Evolutionary conservation across 1,140 invertebrate species (phyloP), one percentile per base, ranked within the genome.

Genomic region (Aphaenogaster ashmeadi): DNA sequence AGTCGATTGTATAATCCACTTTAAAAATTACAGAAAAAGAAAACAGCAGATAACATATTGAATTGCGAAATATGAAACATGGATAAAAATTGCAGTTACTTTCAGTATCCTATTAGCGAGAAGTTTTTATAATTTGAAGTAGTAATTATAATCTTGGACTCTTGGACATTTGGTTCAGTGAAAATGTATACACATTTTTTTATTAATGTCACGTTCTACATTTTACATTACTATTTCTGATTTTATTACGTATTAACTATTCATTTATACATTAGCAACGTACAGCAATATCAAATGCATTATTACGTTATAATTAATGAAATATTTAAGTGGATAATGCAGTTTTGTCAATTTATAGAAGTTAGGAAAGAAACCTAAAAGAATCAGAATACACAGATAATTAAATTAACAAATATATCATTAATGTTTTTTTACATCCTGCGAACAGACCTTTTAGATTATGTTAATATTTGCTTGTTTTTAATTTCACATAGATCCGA

Each of bases 1-100:
- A 47, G 13, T 2, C 7, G 11, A 44, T 67, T 44, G 9, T 67
- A 67, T 21, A n/a, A 18, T 21, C 11, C 4, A 44, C 8, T 67
- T 67, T 6, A 21, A 44, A 66, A 67, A 67, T 67, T 67, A 67
- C 64, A 41, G 38, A 5, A 44, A 67, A 67, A 21, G 33, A 67
- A 44, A 67, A 67, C 21, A 67, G 5, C 27, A 36, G 5, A 62
- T 62, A 13, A 9, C 4, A 67, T 13, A 67, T 21, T 67, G n/a
- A 44, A 67, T 13, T 21, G n/a, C n/a, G 18, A 67, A 41, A 21
- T n/a, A n/a, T 0, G 33, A 64, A 66, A 41, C 8, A 66, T 41
- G 36, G 1, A 66, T 66, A 41, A 66, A 66, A 66, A 13, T 67
- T 67, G 9, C 38, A 21, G 8, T n/a, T 66, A 38, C 3, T 66